A percentile compares a stretch with the other conserved stretches of the same genome.
These are phyloP conservation scores for Arizona elegans DNA, from an alignment of 2,113 vertebrate species.

Conservation along the genomic window DNA sequence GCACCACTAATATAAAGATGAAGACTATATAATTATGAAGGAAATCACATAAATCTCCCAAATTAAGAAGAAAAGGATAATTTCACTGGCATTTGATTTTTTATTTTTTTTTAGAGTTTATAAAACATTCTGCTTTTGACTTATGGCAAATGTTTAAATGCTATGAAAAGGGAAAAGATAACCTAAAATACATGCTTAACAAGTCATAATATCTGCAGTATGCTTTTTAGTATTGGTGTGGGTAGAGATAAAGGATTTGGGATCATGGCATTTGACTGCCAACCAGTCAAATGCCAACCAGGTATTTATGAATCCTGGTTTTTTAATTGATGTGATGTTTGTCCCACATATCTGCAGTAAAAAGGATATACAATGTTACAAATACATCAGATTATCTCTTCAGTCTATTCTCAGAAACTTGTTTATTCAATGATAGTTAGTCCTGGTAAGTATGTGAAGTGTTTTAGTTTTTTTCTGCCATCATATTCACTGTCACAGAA, in stretches of 20 bases:
- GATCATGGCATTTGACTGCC: too few species aligned
- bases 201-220: background rate
- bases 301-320: too few species aligned
- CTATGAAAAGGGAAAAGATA: background rate
- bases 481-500: background rate
- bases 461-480: background rate
- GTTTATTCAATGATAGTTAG: background rate
- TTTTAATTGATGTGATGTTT: too few species aligned
- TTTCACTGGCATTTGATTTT: background rate
- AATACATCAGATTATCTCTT: background rate
- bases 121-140: background rate
- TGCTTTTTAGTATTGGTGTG: too few species aligned
- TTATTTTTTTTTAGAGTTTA: background rate
- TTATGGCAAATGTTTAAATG: background rate
- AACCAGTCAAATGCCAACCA: too few species aligned
- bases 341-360: too few species aligned
- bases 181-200: background rate
- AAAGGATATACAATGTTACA: background rate
- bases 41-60: background rate
- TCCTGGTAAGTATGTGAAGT: background rate
- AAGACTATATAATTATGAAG: background rate
- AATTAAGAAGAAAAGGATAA: background rate
- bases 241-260: too few species aligned
- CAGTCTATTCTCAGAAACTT: background rate
- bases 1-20: too few species aligned